Evolutionary conservation across 2,113 vertebrate genomes (phyloP), one percentile per base, ranked within the genome.

Genomic region (Microtus montanus): DNA sequence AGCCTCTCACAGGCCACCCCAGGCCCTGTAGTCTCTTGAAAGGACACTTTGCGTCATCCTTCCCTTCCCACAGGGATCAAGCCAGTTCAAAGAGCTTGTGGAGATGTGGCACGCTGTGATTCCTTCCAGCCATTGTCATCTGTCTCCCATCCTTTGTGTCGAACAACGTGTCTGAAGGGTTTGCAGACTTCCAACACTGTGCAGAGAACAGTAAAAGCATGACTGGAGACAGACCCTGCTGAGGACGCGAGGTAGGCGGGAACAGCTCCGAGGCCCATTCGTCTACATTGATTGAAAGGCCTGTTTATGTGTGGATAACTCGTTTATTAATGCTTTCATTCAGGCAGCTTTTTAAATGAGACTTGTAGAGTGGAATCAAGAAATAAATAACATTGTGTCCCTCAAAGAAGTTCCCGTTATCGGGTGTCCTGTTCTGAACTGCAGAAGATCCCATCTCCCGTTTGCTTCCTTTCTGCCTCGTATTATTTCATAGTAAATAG

Each of bases 301-400:
- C 49, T 38, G 15, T 54, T 79, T 54, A 10, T 38, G 30, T 75
- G 54, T 22, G 11, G 75, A 80, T 73, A 4, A 49, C 22, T 70
- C 74, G 1, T 54, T 15, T 26, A 87, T 87, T 54, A 26, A 87
- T 54, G 38, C 38, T 73, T 38, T 63, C 22, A 73, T 2, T 47
- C 44, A 78, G 49, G 22, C 49, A 70, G 47, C 6, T 82, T 49
- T 91, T 38, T 41, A 20, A 82, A 47, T 0, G 38, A 85, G 28
- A 74, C 41, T 30, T 54, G 8, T 35, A 90, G 35, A 73, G 35
- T 49, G 26, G 64, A 70, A 74, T 47, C 9, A 82, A 49, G 49
- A 92, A 95, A 41, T 4, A 78, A 49, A 47, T 4, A 78, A 49
- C n/a, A 80, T 58, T 28, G 41, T 88, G 73, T 92, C 47, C 71